A percentile compares a stretch with the other conserved stretches of the same genome.
Conservation (phyloP, 2,797 vertebrate genomes). For the Myotis pilosus region DNA sequence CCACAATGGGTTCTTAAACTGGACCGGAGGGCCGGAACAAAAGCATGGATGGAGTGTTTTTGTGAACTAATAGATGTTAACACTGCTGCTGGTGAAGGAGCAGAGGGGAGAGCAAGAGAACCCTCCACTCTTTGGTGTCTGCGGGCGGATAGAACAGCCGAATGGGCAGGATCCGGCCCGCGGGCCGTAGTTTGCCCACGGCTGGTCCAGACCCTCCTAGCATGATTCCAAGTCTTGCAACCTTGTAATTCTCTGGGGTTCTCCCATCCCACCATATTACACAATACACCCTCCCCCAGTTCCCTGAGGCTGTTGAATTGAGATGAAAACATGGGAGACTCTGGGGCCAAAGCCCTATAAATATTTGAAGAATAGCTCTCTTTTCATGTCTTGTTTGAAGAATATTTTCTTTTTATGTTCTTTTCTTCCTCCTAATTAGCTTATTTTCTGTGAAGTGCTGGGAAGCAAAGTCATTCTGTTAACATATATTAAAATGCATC, state of each 20-base stretch:
- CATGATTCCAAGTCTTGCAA: background rate
- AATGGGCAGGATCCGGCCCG: too few species aligned
- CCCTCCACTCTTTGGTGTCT: too few species aligned
- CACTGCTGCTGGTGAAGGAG: too few species aligned
- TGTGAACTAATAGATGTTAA: too few species aligned
- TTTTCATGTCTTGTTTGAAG: constrained; percentile 73
- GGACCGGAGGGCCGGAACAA: too few species aligned
- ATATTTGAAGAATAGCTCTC: constrained; percentile 71
- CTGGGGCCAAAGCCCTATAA: constrained; percentile 55
- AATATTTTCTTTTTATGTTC: constrained; percentile 68
- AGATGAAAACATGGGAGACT: constrained; percentile 61
- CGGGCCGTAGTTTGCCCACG: too few species aligned
- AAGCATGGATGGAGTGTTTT: too few species aligned
- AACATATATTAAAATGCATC: constrained; percentile 56
- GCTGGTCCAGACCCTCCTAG: fast-evolving
- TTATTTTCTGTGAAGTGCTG: constrained; percentile 60
- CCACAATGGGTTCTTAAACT: too few species aligned
- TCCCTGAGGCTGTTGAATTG: background rate
- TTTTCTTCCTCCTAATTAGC: constrained; percentile 72
- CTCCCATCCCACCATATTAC: background rate
- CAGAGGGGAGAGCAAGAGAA: too few species aligned
- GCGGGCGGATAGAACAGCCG: too few species aligned
- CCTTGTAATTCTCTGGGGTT: background rate
- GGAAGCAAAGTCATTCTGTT: constrained; percentile 59
- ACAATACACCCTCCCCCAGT: background rate